Percentiles rank a stretch among this genome's conserved stretches.
These are phyloP conservation scores for Neodontobutis hainanensis DNA, from an alignment of 2,113 vertebrate species.

Conservation along the genomic window DNA sequence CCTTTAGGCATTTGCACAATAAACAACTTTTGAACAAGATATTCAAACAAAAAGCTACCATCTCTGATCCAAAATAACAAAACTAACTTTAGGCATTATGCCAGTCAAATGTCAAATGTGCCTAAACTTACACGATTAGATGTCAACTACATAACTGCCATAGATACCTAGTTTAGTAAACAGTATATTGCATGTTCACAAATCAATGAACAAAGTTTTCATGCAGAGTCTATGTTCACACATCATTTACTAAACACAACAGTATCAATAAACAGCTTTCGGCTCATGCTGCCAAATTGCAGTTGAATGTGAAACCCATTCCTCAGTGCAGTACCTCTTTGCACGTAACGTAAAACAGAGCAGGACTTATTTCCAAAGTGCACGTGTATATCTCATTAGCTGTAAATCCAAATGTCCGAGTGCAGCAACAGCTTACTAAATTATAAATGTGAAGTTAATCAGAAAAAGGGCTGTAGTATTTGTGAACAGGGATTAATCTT, in stretches of 20 bases:
- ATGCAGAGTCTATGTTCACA: too few relatives aligned
- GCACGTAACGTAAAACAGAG: slow-evolving; percentile 29
- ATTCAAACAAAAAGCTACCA: too few relatives aligned
- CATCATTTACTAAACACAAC: background rate
- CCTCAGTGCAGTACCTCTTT: slow-evolving; percentile 18
- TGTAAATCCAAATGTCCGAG: slow-evolving; percentile 66
- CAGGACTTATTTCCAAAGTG: slow-evolving; percentile 50
- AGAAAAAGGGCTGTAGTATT: slow-evolving; percentile 65
- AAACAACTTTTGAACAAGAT: too few relatives aligned
- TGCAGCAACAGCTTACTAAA: slow-evolving; percentile 73
- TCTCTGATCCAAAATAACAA: too few relatives aligned
- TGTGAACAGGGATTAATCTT: slow-evolving; percentile 74
- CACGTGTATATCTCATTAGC: slow-evolving; percentile 72
- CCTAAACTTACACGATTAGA: too few relatives aligned
- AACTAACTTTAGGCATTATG: too few relatives aligned
- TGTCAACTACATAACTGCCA: too few relatives aligned
- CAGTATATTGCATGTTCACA: too few relatives aligned
- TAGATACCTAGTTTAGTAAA: too few relatives aligned
- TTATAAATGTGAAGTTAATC: slow-evolving; percentile 78
- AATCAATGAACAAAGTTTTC: too few relatives aligned
- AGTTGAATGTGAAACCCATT: background rate
- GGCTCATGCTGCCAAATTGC: background rate
- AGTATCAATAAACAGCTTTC: background rate
- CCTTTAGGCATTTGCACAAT: too few relatives aligned
- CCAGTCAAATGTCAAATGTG: too few relatives aligned